Percentiles rank a stretch among this genome's conserved stretches.
These are phyloP conservation scores for Kryphioiulus occultus DNA, from an alignment of 2,888 invertebrate genomes.

Conservation along the genomic window DNA sequence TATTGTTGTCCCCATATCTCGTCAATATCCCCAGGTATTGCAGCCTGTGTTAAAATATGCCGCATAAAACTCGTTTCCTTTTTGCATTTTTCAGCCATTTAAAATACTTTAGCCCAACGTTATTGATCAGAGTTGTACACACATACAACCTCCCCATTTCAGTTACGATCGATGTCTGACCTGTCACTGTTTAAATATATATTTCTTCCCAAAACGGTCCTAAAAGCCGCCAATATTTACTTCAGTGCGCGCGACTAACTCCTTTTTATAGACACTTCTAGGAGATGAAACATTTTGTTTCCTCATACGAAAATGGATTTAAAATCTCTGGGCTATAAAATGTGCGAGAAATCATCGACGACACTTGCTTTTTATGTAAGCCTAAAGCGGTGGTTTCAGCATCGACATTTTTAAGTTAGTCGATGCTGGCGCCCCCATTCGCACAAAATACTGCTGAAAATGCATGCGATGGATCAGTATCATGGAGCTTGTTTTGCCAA, in stretches of 20 bases:
- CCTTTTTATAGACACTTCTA: conserved; percentile 18
- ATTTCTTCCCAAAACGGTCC: background rate
- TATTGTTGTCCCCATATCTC: background rate
- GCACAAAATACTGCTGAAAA: too few species aligned
- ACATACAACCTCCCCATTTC: too few species aligned
- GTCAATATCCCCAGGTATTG: background rate
- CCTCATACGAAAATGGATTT: conserved; percentile 18
- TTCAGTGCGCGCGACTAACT: background rate
- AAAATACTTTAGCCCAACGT: background rate
- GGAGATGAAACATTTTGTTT: conserved; percentile 4
- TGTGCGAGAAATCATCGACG: conserved; percentile 4
- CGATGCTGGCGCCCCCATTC: background rate
- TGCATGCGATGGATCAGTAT: too few species aligned
- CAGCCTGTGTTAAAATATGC: background rate
- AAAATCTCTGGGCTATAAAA: conserved; percentile 18
- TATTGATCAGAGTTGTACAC: background rate
- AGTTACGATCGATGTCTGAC: background rate
- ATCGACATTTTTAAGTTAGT: too few species aligned
- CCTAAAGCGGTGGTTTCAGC: background rate
- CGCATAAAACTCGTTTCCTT: conserved; percentile 2
- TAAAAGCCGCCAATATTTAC: conserved; percentile 18
- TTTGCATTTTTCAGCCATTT: conserved; percentile 10
- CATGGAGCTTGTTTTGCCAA: too few species aligned
- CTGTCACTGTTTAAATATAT: conserved; percentile 10
- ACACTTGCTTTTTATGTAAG: conserved; percentile 20